Conservation (phyloP, 2,888 invertebrate species). For the Dinocampus coccinellae region DNA sequence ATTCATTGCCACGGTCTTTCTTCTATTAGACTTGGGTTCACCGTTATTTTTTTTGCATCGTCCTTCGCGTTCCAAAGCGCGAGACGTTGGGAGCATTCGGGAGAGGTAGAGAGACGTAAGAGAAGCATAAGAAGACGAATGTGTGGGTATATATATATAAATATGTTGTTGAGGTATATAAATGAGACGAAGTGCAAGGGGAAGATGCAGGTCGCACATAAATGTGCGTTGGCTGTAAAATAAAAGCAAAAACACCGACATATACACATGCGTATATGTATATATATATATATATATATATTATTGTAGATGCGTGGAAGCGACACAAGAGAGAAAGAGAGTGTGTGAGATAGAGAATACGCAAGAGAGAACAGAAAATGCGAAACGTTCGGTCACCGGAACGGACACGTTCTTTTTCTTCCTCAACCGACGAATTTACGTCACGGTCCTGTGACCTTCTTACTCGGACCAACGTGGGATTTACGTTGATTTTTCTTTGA, state of each 20-base stretch:
- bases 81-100: slow-evolving; percentile 35
- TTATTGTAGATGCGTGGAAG: slow-evolving; percentile 38
- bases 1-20: slow-evolving; percentile 23
- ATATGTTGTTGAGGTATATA: background rate
- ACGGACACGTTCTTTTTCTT: slow-evolving; percentile 50
- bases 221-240: slow-evolving; percentile 32
- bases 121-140: slow-evolving; percentile 17
- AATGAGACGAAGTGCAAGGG: slow-evolving; percentile 24
- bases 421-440: slow-evolving; percentile 51
- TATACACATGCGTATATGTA: too few relatives aligned
- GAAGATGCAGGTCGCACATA: slow-evolving; percentile 40
- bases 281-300: too few relatives aligned
- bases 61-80: slow-evolving; percentile 44
- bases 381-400: slow-evolving; percentile 48
- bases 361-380: slow-evolving; percentile 20
- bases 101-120: slow-evolving; percentile 23
- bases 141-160: slow-evolving; percentile 6
- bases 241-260: slow-evolving; percentile 16
- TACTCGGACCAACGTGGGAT: slow-evolving; percentile 47
- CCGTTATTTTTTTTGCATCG: slow-evolving; percentile 45
- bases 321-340: slow-evolving; percentile 22
- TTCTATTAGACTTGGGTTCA: slow-evolving; percentile 28
- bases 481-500: slow-evolving; percentile 45
- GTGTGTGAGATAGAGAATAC: slow-evolving; percentile 30
- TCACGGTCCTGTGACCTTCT: slow-evolving; percentile 46